Evolutionary conservation across 1,140 invertebrate species (phyloP).

Genomic region (Zophobas atratus): DNA sequence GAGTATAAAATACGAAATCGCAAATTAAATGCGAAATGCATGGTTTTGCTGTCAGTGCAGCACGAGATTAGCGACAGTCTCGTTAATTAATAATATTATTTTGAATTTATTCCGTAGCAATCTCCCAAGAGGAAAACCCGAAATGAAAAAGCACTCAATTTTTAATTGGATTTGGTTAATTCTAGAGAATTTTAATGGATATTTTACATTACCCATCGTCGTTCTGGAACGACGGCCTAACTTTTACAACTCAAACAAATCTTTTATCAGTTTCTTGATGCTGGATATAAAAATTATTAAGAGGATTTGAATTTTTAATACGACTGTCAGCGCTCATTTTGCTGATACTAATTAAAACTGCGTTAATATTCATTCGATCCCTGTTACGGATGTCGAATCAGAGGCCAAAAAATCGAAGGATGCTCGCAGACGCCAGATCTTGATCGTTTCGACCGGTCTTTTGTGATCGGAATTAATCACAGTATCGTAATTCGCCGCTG

Average conservation of each 20-base stretch:
- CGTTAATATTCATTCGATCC: slow-evolving; percentile 46
- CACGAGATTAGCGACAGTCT: slow-evolving; percentile 45
- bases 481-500: neutral
- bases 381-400: slow-evolving; percentile 9
- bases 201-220: slow-evolving; percentile 66
- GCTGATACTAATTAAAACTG: slow-evolving; percentile 55
- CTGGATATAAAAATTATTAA: slow-evolving; percentile 61
- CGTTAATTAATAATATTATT: slow-evolving; percentile 63
- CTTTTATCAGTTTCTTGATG: slow-evolving; percentile 60
- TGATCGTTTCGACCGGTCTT: neutral
- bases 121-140: slow-evolving; percentile 51
- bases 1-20: slow-evolving; percentile 16
- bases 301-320: slow-evolving; percentile 60
- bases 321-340: slow-evolving; percentile 57
- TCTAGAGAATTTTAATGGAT: slow-evolving; percentile 68
- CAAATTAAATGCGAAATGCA: slow-evolving; percentile 53
- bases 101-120: slow-evolving; percentile 58
- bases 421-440: too few relatives aligned
- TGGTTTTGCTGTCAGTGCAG: slow-evolving; percentile 45
- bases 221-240: slow-evolving; percentile 56
- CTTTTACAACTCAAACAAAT: slow-evolving; percentile 63
- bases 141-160: slow-evolving; percentile 69
- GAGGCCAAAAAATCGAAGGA: neutral
- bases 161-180: slow-evolving; percentile 69
- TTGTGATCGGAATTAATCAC: neutral